Conservation (phyloP, 1,140 invertebrate species). For the Epicauta chinensis region DNA sequence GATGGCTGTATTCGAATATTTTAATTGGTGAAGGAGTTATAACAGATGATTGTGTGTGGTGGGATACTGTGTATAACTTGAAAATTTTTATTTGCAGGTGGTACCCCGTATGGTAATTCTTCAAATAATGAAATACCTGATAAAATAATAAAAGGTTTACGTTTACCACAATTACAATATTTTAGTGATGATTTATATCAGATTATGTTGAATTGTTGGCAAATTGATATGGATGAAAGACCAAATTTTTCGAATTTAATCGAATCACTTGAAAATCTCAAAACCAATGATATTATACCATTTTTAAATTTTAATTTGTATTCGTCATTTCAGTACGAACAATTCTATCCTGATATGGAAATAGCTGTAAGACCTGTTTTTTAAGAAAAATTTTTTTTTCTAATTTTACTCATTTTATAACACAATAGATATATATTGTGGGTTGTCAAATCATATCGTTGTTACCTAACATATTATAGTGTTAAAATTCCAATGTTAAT, state of each 20-base stretch:
- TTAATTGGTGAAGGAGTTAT: constrained; percentile 3
- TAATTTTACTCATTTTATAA: too few species aligned
- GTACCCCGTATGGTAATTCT: constrained; percentile 68
- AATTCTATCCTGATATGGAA: constrained; percentile 37
- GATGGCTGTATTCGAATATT: too few species aligned
- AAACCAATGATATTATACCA: constrained; percentile 22
- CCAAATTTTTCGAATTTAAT: constrained; percentile 59
- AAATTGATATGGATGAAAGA: constrained; percentile 71
- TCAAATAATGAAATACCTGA: constrained; percentile 61
- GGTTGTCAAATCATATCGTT: too few species aligned
- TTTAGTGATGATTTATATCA: constrained; percentile 74
- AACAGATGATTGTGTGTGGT: too few species aligned
- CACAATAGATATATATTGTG: too few species aligned
- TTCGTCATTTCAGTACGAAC: constrained; percentile 38
- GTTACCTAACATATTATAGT: too few species aligned
- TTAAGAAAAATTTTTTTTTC: constrained; percentile 12
- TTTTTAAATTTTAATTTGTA: constrained; percentile 31
- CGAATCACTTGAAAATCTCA: constrained; percentile 33
- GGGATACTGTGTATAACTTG: too few species aligned
- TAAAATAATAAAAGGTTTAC: constrained; percentile 58
- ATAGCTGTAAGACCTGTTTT: constrained; percentile 29
- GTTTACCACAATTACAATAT: constrained; percentile 65
- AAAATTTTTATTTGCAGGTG: constrained; percentile 49
- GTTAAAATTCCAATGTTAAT: too few species aligned
- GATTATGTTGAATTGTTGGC: constrained; percentile 78